phyloP scores from a whole-genome alignment of 2,797 vertebrate species.

The Acrossocheilus fasciatus region DNA sequence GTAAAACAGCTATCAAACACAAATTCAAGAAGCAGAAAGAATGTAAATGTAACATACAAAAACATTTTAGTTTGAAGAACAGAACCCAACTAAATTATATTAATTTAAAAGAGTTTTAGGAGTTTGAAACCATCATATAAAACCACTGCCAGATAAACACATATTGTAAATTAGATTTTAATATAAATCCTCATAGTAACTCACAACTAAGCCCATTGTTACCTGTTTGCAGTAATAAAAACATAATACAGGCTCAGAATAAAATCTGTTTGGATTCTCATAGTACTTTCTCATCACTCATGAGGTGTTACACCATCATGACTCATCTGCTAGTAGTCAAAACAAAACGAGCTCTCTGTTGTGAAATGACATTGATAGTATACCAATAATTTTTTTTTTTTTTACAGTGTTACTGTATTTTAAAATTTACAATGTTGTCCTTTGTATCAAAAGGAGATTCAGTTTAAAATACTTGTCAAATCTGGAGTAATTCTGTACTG shows the following conservation, averaged over 20 bases:
- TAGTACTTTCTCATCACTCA: background rate
- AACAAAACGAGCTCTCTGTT: background rate
- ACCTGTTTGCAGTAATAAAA: background rate
- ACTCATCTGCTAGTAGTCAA: constrained; percentile 5
- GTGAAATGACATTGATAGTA: background rate
- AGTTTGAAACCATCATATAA: background rate
- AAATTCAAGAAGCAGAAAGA: background rate
- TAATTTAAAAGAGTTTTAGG: background rate
- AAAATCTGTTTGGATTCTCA: background rate
- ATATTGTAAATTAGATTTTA: background rate
- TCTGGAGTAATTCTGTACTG: background rate
- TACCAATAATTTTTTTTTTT: too few species aligned
- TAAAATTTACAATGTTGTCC: background rate
- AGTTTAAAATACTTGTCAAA: background rate
- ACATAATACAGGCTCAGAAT: background rate
- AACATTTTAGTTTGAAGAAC: background rate
- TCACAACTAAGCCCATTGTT: background rate
- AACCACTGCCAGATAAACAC: background rate
- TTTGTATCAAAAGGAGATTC: background rate
- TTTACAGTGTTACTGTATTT: background rate
- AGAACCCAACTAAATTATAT: background rate
- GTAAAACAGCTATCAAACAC: background rate
- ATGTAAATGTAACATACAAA: background rate
- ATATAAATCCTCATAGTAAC: background rate
- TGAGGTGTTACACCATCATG: background rate